Percentiles rank a stretch among this genome's conserved stretches.
Conservation (phyloP, 2,797 vertebrate genomes). For the Urosaurus nigricauda region DNA sequence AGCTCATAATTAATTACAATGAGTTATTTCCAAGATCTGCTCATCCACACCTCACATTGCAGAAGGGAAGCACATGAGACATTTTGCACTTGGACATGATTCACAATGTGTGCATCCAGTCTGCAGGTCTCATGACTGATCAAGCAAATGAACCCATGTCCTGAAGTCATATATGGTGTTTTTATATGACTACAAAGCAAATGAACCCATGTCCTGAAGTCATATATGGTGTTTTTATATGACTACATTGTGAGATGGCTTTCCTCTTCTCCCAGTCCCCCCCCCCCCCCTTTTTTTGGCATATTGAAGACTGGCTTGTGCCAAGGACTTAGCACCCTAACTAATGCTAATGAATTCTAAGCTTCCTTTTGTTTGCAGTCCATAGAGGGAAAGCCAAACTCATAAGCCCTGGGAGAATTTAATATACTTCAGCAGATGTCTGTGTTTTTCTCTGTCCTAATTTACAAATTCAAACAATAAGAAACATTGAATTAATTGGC, state of each 20-base stretch:
- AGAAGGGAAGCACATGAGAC: neutral
- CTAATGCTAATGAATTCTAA: slow-evolving; percentile 22
- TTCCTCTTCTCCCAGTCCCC: neutral
- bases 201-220: neutral
- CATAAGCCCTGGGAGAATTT: slow-evolving; percentile 42
- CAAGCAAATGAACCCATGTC: neutral
- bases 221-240: neutral
- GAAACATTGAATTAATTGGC: slow-evolving; percentile 47
- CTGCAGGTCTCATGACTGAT: neutral
- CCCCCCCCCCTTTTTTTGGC: neutral
- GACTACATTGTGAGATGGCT: neutral
- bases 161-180: neutral
- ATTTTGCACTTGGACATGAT: neutral
- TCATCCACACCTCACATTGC: neutral
- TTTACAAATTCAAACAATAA: slow-evolving; percentile 45
- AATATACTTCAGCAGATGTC: slow-evolving; percentile 40
- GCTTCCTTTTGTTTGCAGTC: slow-evolving; percentile 18
- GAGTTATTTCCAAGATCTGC: neutral
- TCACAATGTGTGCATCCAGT: neutral
- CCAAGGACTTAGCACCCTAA: neutral
- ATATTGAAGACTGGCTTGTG: neutral
- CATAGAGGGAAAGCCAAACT: neutral
- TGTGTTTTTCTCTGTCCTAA: slow-evolving; percentile 20
- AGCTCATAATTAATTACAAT: neutral
- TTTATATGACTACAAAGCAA: neutral